Evolutionary conservation across 2,888 invertebrate genomes (phyloP).

Genomic region (Apomyelois bistriatella): DNA sequence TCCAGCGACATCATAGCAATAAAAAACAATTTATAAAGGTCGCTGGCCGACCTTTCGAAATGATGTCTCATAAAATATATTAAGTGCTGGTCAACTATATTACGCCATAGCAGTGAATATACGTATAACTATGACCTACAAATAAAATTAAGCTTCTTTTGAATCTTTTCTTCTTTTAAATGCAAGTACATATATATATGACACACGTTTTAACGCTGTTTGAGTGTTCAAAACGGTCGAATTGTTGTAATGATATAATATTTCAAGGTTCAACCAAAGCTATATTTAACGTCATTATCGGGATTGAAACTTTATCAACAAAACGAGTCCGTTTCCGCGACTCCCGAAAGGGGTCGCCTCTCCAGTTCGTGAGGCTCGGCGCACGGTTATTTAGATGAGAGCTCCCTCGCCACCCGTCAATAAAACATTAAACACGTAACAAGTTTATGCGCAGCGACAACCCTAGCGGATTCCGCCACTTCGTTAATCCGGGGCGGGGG

Average conservation of each 20-base stretch:
- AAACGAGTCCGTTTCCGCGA: slow-evolving; percentile 13
- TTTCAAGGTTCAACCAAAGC: too few relatives aligned
- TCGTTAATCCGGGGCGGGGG: slow-evolving; percentile 79
- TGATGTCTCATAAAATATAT: slow-evolving; percentile 32
- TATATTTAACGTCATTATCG: too few relatives aligned
- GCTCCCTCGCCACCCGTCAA: slow-evolving; percentile 77
- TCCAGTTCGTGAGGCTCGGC: slow-evolving; percentile 29
- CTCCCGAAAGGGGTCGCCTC: slow-evolving; percentile 34
- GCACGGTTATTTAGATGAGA: slow-evolving; percentile 72
- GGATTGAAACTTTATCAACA: background rate
- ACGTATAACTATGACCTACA: too few relatives aligned
- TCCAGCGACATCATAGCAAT: slow-evolving; percentile 53
- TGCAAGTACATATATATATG: too few relatives aligned
- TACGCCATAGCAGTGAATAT: slow-evolving; percentile 19
- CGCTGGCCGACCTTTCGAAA: slow-evolving; percentile 42
- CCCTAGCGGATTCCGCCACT: slow-evolving; percentile 80
- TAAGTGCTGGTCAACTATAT: slow-evolving; percentile 26
- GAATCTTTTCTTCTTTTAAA: too few relatives aligned
- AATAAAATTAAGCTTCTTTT: too few relatives aligned
- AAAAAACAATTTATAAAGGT: slow-evolving; percentile 59
- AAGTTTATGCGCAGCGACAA: slow-evolving; percentile 79
- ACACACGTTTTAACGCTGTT: too few relatives aligned
- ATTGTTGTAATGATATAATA: too few relatives aligned
- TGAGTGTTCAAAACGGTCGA: too few relatives aligned
- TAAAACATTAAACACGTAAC: slow-evolving; percentile 80